Conservation (phyloP, 2,113 vertebrate species). For the Alouatta palliata region DNA sequence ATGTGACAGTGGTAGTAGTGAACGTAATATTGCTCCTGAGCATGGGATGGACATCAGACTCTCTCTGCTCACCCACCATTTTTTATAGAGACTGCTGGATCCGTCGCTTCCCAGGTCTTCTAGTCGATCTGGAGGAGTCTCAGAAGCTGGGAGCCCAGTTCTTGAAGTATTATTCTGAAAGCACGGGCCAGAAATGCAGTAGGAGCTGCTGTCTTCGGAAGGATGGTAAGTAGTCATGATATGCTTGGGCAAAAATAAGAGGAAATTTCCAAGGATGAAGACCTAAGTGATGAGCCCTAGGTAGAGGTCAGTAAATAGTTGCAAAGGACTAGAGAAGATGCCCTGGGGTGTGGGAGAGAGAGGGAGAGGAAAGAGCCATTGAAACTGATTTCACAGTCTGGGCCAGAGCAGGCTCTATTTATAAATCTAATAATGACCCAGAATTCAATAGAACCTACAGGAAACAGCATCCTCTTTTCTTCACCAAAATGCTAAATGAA, state of each 20-base stretch:
- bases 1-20: slow-evolving; percentile 69
- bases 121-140: slow-evolving; percentile 89
- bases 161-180: slow-evolving; percentile 87
- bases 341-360: background rate
- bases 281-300: background rate
- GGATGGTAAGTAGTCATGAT: slow-evolving; percentile 78
- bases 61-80: slow-evolving; percentile 88
- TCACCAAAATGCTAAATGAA: background rate
- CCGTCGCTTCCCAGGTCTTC: slow-evolving; percentile 90
- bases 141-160: slow-evolving; percentile 90
- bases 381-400: background rate
- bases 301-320: background rate
- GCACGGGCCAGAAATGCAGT: slow-evolving; percentile 90
- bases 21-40: slow-evolving; percentile 82
- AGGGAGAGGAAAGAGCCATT: fast-evolving
- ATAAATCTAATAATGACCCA: background rate
- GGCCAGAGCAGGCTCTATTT: background rate
- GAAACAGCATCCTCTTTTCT: background rate
- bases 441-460: background rate
- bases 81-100: slow-evolving; percentile 97
- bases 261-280: background rate
- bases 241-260: background rate
- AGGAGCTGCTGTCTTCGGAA: slow-evolving; percentile 90
- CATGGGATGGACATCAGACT: slow-evolving; percentile 72
- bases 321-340: background rate